phyloP scores from a whole-genome alignment of 2,113 vertebrate genomes.

The Gnathochromis pfefferi region DNA sequence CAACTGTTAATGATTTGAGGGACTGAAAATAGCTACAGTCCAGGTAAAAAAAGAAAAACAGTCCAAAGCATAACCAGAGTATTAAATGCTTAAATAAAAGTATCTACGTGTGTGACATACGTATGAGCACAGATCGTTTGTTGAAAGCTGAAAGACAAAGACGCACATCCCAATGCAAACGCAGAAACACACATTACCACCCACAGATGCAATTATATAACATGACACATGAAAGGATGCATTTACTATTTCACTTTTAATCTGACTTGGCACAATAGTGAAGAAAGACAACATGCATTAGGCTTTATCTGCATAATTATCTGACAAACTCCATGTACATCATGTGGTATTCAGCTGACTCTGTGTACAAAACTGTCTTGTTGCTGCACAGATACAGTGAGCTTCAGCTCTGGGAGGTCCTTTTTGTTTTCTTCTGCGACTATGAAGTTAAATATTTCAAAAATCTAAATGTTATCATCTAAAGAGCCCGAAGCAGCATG shows the following conservation, averaged over 20 bases:
- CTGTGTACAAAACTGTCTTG: background rate
- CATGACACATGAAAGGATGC: background rate
- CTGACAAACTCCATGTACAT: background rate
- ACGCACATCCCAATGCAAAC: background rate
- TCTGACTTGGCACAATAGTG: background rate
- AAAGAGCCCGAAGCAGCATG: background rate
- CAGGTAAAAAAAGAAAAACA: background rate
- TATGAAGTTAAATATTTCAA: background rate
- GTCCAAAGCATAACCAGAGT: background rate
- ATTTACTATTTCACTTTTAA: background rate
- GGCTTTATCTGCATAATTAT: background rate
- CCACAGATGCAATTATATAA: background rate
- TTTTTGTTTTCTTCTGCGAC: background rate
- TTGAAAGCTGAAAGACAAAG: background rate
- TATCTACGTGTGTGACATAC: background rate
- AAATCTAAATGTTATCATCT: constrained; percentile 1
- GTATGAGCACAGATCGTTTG: background rate
- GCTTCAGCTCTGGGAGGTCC: background rate
- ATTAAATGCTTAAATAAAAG: background rate
- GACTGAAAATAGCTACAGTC: background rate
- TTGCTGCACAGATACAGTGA: background rate
- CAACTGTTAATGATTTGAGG: background rate
- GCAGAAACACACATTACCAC: background rate
- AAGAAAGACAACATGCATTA: background rate
- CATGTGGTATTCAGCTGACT: no score